phyloP scores from a whole-genome alignment of 2,797 vertebrate species.

The Callimico goeldii region DNA sequence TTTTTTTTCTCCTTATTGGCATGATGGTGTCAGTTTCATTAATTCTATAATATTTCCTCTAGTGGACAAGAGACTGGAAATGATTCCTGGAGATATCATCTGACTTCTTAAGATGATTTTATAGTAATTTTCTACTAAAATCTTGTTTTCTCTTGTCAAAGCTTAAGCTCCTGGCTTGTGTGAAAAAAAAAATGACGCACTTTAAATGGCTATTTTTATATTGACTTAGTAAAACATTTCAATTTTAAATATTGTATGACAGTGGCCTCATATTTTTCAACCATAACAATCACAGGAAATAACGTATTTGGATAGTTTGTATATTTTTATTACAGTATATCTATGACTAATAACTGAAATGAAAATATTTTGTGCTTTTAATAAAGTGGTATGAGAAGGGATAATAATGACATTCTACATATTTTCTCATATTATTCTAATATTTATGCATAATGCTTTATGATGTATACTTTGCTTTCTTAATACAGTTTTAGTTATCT shows the following conservation, averaged over 20 bases:
- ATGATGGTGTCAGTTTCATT: background rate
- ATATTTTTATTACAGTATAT: background rate
- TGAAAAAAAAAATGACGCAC: background rate
- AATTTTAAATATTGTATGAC: background rate
- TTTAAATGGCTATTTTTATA: background rate
- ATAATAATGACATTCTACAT: background rate
- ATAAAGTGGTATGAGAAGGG: background rate
- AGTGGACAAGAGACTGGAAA: background rate
- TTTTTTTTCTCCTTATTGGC: background rate
- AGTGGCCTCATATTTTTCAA: background rate
- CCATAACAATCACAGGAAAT: background rate
- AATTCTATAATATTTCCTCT: background rate
- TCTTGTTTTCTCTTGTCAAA: background rate
- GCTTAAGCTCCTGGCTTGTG: background rate
- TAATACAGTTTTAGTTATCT: background rate
- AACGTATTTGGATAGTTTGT: background rate
- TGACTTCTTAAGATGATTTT: background rate
- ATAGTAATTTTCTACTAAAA: background rate
- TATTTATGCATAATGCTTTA: slow-evolving; percentile 18
- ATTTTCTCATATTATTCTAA: background rate
- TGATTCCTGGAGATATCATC: background rate
- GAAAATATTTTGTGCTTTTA: background rate
- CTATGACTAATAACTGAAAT: background rate
- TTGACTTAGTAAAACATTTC: background rate
- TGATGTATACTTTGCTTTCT: background rate